Percentiles rank a stretch among this genome's conserved stretches.
phyloP scores from a whole-genome alignment of 2,888 invertebrate genomes.

The Lasioglossum morio region DNA sequence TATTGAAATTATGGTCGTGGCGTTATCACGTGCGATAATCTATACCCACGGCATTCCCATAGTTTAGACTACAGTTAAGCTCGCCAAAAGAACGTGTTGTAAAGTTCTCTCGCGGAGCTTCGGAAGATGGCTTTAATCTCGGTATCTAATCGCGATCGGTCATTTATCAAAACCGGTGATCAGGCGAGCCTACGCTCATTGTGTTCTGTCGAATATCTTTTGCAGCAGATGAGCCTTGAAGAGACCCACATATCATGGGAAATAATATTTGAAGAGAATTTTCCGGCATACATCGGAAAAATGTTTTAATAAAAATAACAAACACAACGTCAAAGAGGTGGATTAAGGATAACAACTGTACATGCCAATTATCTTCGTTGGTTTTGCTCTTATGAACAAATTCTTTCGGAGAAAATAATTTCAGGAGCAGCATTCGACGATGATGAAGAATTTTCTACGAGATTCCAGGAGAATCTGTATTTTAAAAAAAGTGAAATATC shows the following conservation, averaged over 20 bases:
- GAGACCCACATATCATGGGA: background rate
- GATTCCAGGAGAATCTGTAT: background rate
- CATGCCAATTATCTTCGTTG: background rate
- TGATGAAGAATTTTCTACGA: background rate
- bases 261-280: background rate
- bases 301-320: background rate
- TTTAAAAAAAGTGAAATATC: background rate
- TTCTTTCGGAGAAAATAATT: background rate
- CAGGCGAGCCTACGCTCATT: background rate
- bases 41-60: slow-evolving; percentile 15
- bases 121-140: background rate
- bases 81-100: background rate
- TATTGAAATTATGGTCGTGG: slow-evolving; percentile 14
- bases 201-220: background rate
- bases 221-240: no score
- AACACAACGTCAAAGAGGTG: background rate
- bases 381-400: background rate
- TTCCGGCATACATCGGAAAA: background rate
- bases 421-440: no score
- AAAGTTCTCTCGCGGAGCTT: background rate
- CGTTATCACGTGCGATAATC: slow-evolving; percentile 13
- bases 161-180: slow-evolving; percentile 4
- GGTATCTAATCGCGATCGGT: slow-evolving; percentile 10
- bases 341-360: background rate
- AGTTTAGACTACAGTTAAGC: slow-evolving; percentile 9